Base-by-base conservation (phyloP, 2,888 invertebrate species). In the Lomographa bimaculata region DNA sequence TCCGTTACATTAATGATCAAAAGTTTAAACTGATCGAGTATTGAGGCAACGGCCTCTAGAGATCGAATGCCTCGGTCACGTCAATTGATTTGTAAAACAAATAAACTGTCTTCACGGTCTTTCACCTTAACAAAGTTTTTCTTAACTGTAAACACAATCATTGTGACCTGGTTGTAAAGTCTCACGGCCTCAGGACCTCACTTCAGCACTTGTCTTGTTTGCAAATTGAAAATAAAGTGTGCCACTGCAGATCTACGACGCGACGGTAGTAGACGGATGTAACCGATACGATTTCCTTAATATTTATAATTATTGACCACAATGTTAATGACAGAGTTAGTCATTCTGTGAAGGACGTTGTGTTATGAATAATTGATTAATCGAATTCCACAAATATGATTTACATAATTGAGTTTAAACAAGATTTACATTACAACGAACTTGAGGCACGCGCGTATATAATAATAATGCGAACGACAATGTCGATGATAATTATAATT, bases 31-130 rank as follows among this genome's bases (percentile, higher is more conserved):
- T n/a, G n/a, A n/a, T n/a, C n/a, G n/a, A n/a, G n/a, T 14, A 14
- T 14, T 14, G 14, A 2, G 14, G 25, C 47, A 46, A 48, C 29
- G 19, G 25, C 10, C 14, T 20, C 20, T 9, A 12, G 18, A n/a
- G n/a, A 35, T 46, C 11, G 29, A 54, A 54, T 40, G 46, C 49
- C 47, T 54, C 54, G 50, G 60, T 60, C 65, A 64, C 64, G 63
- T 54, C 30, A 19, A 46, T 46, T 45, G 34, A 47, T 41, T 47
- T 38, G 34, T 40, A 37, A 50, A 43, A 47, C 50, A 50, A 47
- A 48, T 44, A 42, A 33, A 46, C 41, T 44, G 38, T 39, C 25
- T 21, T 18, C 35, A 42, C 42, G 52, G 52, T 43, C 36, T 24
- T 38, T 37, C 38, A 46, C 38, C 45, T 32, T 12, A 17, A 43